Evolutionary conservation across 2,797 vertebrate genomes (phyloP).

Genomic region (Sebastes itinus): DNA sequence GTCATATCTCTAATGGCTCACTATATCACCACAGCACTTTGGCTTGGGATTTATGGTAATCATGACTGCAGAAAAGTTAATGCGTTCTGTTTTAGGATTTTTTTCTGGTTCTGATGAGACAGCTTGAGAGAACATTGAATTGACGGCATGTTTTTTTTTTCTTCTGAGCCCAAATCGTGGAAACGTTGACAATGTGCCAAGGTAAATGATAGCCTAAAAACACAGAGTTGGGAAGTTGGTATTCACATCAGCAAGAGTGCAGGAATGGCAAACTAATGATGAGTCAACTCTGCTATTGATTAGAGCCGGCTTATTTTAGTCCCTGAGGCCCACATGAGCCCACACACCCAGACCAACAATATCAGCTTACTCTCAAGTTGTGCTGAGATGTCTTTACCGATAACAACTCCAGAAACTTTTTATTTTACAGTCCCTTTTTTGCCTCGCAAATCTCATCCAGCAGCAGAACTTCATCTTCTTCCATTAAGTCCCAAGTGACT

Average conservation of each 20-base stretch:
- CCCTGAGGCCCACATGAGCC: constrained; percentile 23
- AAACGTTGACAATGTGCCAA: constrained; percentile 25
- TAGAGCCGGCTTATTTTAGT: constrained; percentile 34
- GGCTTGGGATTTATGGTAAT: constrained; percentile 61
- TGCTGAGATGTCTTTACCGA: constrained; percentile 24
- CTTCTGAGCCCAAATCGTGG: constrained; percentile 16
- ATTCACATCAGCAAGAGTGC: constrained; percentile 29
- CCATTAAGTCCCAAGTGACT: constrained; percentile 58
- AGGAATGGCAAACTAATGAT: constrained; percentile 45
- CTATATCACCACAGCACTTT: constrained; percentile 59
- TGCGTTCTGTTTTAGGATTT: constrained; percentile 28
- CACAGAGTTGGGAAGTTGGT: constrained; percentile 23
- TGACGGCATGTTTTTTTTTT: constrained; percentile 17
- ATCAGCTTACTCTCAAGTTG: constrained; percentile 5
- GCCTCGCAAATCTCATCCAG: constrained; percentile 35
- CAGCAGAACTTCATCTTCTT: constrained; percentile 35
- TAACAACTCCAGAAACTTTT: constrained; percentile 24
- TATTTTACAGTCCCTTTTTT: background rate
- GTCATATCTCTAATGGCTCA: constrained; percentile 70
- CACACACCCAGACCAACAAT: constrained; percentile 27
- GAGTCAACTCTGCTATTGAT: constrained; percentile 56
- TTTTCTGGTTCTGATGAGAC: constrained; percentile 44
- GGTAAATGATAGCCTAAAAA: constrained; percentile 20
- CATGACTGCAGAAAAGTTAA: constrained; percentile 36
- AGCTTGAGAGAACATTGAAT: constrained; percentile 40